A percentile compares a stretch with the other conserved stretches of the same genome.
These are phyloP conservation scores for Chamaea fasciata DNA, from an alignment of 2,113 vertebrate genomes.

Conservation along the genomic window DNA sequence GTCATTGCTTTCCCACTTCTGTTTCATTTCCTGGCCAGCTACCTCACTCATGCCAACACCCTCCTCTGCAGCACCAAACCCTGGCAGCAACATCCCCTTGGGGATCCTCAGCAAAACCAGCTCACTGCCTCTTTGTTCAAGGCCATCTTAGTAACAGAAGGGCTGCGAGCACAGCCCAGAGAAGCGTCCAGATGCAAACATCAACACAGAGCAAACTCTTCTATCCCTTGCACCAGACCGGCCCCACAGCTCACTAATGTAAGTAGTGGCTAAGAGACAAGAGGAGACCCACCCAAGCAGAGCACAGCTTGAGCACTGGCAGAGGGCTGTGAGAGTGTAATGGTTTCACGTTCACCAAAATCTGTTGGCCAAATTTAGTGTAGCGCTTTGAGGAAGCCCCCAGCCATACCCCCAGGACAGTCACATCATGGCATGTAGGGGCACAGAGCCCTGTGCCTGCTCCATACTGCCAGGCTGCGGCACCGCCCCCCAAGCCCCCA, in stretches of 20 bases:
- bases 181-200: accelerated
- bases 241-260: not conserved
- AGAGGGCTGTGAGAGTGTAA: not conserved
- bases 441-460: not conserved
- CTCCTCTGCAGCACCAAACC: not conserved
- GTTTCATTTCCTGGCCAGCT: not conserved
- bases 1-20: not conserved
- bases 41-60: not conserved
- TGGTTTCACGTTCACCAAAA: no score
- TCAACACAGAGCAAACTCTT: not conserved
- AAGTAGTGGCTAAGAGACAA: not conserved
- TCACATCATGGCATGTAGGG: accelerated
- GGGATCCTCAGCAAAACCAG: not conserved
- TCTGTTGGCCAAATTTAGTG: no score
- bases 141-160: not conserved
- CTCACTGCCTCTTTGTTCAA: not conserved
- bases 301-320: not conserved
- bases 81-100: not conserved
- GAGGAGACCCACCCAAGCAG: not conserved
- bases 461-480: not conserved
- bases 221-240: not conserved
- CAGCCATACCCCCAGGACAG: accelerated
- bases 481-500: accelerated
- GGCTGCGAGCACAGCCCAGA: not conserved
- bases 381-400: not conserved